Evolutionary conservation across 2,797 vertebrate species (phyloP).

Genomic region (Orestias chungarensis): DNA sequence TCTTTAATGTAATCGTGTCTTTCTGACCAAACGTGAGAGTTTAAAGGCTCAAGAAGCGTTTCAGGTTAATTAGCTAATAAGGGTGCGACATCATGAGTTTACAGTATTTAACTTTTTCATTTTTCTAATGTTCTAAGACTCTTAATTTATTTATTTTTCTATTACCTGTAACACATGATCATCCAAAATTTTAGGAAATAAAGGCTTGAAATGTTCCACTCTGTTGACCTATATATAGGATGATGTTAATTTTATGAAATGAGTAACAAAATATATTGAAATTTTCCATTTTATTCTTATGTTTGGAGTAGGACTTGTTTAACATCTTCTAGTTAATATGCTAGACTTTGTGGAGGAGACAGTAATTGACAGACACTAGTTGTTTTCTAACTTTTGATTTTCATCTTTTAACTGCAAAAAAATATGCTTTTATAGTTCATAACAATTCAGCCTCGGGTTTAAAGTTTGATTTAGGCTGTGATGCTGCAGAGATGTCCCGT

Average conservation of each 20-base stretch:
- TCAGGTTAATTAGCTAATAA: neutral
- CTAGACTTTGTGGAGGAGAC: neutral
- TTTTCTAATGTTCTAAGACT: neutral
- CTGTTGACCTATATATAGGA: neutral
- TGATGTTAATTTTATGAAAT: neutral
- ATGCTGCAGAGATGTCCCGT: neutral
- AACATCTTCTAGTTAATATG: neutral
- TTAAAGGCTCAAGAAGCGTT: neutral
- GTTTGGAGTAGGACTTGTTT: neutral
- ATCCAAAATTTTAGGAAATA: neutral
- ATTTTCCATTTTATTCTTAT: neutral
- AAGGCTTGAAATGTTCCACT: neutral
- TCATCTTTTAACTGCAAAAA: neutral
- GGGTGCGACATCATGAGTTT: no score
- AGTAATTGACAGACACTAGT: neutral
- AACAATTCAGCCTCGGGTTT: neutral
- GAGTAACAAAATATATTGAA: neutral
- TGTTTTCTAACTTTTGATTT: neutral
- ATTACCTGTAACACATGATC: neutral
- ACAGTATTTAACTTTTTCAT: neutral
- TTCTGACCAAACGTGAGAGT: no score
- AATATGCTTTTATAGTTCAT: neutral
- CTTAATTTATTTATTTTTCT: neutral
- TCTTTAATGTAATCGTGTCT: no score
- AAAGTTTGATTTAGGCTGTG: constrained; percentile 5